Conservation (phyloP, 2,113 vertebrate species). For the Phocoena phocoena region DNA sequence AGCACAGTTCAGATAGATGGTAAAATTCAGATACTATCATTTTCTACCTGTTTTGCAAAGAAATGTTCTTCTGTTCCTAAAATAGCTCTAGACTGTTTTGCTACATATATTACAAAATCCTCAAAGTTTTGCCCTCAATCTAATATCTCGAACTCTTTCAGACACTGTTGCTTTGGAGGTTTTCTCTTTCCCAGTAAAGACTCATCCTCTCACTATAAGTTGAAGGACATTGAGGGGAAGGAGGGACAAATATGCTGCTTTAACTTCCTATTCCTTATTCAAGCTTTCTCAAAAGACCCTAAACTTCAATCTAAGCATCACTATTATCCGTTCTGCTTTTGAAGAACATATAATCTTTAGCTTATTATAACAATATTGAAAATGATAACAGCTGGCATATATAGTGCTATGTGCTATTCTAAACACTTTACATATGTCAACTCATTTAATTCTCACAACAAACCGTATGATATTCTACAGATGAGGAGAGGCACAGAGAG, state of each 20-base stretch:
- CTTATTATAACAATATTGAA: neutral
- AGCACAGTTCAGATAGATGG: neutral
- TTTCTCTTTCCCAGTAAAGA: conserved; percentile 33
- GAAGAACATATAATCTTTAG: neutral
- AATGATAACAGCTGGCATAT: neutral
- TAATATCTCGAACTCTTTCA: conserved; percentile 42
- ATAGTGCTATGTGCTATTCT: neutral
- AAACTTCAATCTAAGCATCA: neutral
- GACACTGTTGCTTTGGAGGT: conserved; percentile 37
- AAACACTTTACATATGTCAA: conserved; percentile 3
- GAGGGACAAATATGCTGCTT: neutral
- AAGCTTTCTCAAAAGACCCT: conserved; percentile 15
- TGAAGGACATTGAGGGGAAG: neutral
- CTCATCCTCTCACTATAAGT: neutral
- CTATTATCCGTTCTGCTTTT: neutral
- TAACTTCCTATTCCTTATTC: neutral
- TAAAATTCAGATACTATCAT: conserved; percentile 14
- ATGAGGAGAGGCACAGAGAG: conserved; percentile 2
- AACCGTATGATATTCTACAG: neutral
- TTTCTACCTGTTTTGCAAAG: conserved; percentile 57
- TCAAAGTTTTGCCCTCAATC: neutral
- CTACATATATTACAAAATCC: conserved; percentile 45
- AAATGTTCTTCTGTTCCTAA: conserved; percentile 39
- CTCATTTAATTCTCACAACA: conserved; percentile 14
- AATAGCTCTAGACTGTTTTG: conserved; percentile 39